A percentile compares a stretch with the other conserved stretches of the same genome.
Evolutionary conservation across 1,140 invertebrate genomes (phyloP).

Genomic region (Parasteatoda tepidariorum): DNA sequence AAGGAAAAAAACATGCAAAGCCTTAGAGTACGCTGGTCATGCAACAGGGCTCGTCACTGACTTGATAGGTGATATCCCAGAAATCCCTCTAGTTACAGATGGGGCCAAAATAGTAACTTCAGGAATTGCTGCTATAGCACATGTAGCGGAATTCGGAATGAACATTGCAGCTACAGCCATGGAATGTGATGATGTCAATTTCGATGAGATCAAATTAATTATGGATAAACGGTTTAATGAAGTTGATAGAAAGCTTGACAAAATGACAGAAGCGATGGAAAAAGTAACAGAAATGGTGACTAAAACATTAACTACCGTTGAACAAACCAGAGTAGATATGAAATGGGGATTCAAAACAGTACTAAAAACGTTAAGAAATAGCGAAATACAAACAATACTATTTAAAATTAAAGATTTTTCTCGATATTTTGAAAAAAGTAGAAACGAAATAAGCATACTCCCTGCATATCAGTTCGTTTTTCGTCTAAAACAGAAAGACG

Average conservation of each 20-base stretch:
- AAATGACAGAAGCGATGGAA: neutral
- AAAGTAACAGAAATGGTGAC: neutral
- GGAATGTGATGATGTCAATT: neutral
- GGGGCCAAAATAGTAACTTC: no score
- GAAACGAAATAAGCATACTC: neutral
- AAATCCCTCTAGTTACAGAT: no score
- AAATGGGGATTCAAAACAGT: neutral
- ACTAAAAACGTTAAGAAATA: neutral
- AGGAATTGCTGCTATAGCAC: no score
- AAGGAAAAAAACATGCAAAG: no score
- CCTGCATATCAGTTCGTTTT: neutral
- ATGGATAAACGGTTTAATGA: neutral
- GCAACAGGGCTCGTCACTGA: no score
- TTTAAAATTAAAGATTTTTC: neutral
- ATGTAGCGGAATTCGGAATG: no score
- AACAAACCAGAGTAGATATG: neutral
- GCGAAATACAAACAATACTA: neutral
- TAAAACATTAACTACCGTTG: neutral
- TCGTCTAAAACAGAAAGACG: neutral
- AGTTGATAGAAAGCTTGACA: neutral
- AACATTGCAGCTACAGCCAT: no score
- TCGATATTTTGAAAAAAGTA: neutral
- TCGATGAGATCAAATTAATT: neutral
- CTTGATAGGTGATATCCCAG: no score
- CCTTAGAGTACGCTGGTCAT: no score